phyloP scores from a whole-genome alignment of 2,888 invertebrate genomes.

The Morpho achilles region DNA sequence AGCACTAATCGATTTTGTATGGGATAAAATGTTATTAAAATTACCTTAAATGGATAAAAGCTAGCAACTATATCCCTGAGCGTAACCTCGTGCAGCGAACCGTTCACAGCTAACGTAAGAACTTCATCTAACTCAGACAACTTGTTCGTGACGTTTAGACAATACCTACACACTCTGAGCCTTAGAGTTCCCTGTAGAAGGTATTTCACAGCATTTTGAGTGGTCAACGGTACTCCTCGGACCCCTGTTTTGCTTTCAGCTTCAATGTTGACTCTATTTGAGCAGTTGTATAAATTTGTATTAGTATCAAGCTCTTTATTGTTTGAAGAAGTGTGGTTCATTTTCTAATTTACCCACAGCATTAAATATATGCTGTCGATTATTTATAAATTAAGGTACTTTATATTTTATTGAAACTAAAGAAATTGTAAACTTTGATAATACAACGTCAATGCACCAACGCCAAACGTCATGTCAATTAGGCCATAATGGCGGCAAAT shows the following conservation, averaged over 20 bases:
- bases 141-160: slow-evolving; percentile 43
- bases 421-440: slow-evolving; percentile 5
- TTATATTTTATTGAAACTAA: neutral
- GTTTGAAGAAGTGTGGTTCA: slow-evolving; percentile 26
- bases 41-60: slow-evolving; percentile 62
- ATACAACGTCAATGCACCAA: slow-evolving; percentile 18
- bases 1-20: no score
- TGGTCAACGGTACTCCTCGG: slow-evolving; percentile 39
- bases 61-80: slow-evolving; percentile 60
- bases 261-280: slow-evolving; percentile 9
- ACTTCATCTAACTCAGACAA: slow-evolving; percentile 57
- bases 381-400: neutral
- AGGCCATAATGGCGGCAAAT: slow-evolving; percentile 16
- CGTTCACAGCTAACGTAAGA: slow-evolving; percentile 49
- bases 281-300: slow-evolving; percentile 13
- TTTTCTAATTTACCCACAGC: slow-evolving; percentile 16
- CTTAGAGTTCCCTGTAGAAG: slow-evolving; percentile 53
- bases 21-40: neutral
- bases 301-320: slow-evolving; percentile 25
- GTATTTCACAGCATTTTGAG: slow-evolving; percentile 55
- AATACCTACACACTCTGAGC: slow-evolving; percentile 58
- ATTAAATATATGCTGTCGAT: neutral
- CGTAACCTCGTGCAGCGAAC: slow-evolving; percentile 51
- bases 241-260: slow-evolving; percentile 5
- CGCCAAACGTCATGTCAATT: slow-evolving; percentile 13